Conservation (phyloP, 2,113 vertebrate genomes). For the Neodon shergylaensis region DNA sequence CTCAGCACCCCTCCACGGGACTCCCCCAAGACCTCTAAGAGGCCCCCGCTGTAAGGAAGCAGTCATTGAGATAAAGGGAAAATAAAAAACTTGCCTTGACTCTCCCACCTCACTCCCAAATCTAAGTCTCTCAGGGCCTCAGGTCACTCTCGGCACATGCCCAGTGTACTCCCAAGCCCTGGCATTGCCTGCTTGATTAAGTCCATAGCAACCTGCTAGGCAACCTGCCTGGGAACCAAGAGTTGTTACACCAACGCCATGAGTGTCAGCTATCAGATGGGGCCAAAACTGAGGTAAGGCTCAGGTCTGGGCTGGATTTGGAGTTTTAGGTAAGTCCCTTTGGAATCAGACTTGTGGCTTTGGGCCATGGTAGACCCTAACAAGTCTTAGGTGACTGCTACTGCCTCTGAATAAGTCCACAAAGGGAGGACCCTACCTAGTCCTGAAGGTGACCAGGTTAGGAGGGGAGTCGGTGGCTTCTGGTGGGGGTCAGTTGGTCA, state of each 20-base stretch:
- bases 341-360: neutral
- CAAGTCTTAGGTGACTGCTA: neutral
- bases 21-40: neutral
- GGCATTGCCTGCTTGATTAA: neutral
- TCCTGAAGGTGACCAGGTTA: neutral
- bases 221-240: constrained; percentile 75
- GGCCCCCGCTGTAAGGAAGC: neutral
- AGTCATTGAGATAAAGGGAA: neutral
- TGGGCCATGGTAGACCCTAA: neutral
- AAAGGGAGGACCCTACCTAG: neutral
- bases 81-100: neutral
- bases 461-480: neutral
- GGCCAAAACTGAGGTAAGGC: neutral
- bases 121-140: neutral
- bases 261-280: constrained; percentile 8
- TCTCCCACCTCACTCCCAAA: neutral
- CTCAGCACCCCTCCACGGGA: neutral
- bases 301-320: neutral
- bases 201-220: constrained; percentile 71
- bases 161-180: neutral
- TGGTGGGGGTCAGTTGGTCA: neutral
- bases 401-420: neutral
- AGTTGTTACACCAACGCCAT: constrained; percentile 62
- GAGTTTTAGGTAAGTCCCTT: constrained; percentile 39
- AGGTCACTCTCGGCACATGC: constrained; percentile 35